These are phyloP conservation scores for Drosophila niveifrons DNA, from an alignment of 2,888 invertebrate species.

Conservation along the genomic window DNA sequence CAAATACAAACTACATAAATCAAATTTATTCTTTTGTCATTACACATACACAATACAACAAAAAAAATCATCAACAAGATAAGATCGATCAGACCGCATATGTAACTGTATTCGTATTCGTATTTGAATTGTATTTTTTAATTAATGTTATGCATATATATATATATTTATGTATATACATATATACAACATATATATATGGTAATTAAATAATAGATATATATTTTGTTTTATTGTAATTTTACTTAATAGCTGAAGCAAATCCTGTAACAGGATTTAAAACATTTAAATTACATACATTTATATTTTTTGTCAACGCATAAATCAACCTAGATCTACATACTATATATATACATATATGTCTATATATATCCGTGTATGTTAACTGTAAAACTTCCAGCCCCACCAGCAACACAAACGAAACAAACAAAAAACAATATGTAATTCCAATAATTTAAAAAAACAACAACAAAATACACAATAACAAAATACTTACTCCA, in stretches of 20 bases:
- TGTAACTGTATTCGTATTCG: conserved; percentile 31
- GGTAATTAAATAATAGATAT: conserved; percentile 13
- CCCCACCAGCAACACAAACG: conserved; percentile 69
- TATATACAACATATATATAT: conserved; percentile 32
- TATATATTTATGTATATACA: conserved; percentile 24
- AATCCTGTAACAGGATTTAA: conserved; percentile 83
- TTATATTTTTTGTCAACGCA: conserved; percentile 45
- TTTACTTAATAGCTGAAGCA: conserved; percentile 79
- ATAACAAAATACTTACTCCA: conserved; percentile 26
- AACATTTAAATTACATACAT: conserved; percentile 64
- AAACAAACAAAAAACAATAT: conserved; percentile 21
- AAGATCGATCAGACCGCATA: conserved; percentile 21
- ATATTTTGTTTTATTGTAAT: conserved; percentile 51
- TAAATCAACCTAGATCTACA: conserved; percentile 34
- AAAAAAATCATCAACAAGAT: conserved; percentile 2
- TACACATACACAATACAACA: conserved; percentile 10
- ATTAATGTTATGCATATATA: conserved; percentile 39
- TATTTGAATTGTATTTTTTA: conserved; percentile 52
- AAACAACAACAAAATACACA: conserved; percentile 1
- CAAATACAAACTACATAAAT: conserved; percentile 69
- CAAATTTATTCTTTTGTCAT: conserved; percentile 71
- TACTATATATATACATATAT: conserved; percentile 39
- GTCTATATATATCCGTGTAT: conserved; percentile 54
- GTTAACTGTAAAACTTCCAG: conserved; percentile 73
- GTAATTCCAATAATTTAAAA: conserved; percentile 54